Base-by-base conservation (phyloP, 2,797 vertebrate genomes). In the Erpetoichthys calabaricus region DNA sequence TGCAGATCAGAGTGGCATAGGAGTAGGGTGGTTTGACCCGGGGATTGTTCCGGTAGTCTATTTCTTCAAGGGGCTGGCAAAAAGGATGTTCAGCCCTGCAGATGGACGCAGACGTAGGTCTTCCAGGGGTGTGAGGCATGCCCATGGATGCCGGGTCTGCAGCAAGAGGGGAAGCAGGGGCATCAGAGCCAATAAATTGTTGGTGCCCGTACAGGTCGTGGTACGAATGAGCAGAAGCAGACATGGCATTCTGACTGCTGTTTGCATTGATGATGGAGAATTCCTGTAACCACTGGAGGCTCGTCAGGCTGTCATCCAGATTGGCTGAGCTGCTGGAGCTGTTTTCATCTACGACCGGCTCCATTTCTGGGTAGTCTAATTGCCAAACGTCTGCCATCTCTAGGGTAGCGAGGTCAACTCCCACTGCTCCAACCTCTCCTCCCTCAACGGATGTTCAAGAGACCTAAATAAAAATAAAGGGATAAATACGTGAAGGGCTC, bases 221-320 rank as follows among this genome's bases (percentile, higher is more conserved):
- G 58, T 80, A 81, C 1, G 74, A 81, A 44, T 75, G 80, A 47
- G 69, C 76, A 49, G 67, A 69, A 41, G 73, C 45, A 2, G 80
- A 74, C n/a, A 70, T 72, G 8, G 59, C 52, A 44, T 60, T 68
- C 55, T 86, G 81, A 58, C 86, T 85, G 47, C 80, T 82, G 60
- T 77, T 83, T 60, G 89, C 69, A 2, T 81, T 84, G 60, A 86
- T 75, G 58, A 97, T 93, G 47, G 92, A 94, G 79, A 96, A 98
- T 64, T 95, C 92, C 75, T 91, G 89, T 59, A 98, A 87, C 95
- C 95, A 98, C 75, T 92, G 90, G 57, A 98, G 89, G 74, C 91
- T 98, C 68, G 93, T 95, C 68, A 97, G 81, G 73, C 94, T 98
- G 86, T 98, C 94, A 2, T 97, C 94, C 80, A 92, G 77, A 66